Evolutionary conservation across 2,797 vertebrate species (phyloP).

Genomic region (Adelosebastes latens): DNA sequence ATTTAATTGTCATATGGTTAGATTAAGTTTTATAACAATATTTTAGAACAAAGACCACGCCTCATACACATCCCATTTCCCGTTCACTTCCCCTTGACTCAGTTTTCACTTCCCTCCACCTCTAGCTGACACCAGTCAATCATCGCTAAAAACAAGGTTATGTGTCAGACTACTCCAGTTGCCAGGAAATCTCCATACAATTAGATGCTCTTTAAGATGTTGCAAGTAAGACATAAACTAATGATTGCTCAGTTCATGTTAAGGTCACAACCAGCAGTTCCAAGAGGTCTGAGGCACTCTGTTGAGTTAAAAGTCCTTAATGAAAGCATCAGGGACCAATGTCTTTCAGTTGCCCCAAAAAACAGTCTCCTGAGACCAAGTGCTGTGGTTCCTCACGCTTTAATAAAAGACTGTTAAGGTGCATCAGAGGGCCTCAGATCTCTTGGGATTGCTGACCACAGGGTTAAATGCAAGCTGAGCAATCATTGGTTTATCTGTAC

Average conservation of each 20-base stretch:
- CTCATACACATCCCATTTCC: neutral
- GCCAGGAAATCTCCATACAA: neutral
- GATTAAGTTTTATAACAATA: no score
- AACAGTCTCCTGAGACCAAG: conserved; percentile 19
- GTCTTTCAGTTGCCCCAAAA: conserved; percentile 20
- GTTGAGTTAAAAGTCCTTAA: conserved; percentile 36
- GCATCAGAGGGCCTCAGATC: conserved; percentile 14
- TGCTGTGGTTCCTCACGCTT: conserved; percentile 7
- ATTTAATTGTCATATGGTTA: neutral
- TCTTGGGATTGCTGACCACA: neutral
- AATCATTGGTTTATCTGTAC: conserved; percentile 29
- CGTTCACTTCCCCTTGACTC: neutral
- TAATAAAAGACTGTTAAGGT: conserved; percentile 20
- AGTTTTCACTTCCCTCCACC: neutral
- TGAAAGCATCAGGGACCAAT: conserved; percentile 29
- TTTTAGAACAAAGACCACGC: no score
- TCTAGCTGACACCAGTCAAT: neutral
- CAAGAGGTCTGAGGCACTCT: conserved; percentile 3
- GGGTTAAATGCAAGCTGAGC: conserved; percentile 25
- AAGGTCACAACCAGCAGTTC: conserved; percentile 26
- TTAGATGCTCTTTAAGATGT: neutral
- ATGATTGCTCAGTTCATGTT: neutral
- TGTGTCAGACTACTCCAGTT: neutral
- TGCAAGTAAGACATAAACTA: conserved; percentile 14
- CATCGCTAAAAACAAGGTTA: neutral